Evolutionary conservation across 1,140 invertebrate species (phyloP).

Genomic region (Drosophila triauraria): DNA sequence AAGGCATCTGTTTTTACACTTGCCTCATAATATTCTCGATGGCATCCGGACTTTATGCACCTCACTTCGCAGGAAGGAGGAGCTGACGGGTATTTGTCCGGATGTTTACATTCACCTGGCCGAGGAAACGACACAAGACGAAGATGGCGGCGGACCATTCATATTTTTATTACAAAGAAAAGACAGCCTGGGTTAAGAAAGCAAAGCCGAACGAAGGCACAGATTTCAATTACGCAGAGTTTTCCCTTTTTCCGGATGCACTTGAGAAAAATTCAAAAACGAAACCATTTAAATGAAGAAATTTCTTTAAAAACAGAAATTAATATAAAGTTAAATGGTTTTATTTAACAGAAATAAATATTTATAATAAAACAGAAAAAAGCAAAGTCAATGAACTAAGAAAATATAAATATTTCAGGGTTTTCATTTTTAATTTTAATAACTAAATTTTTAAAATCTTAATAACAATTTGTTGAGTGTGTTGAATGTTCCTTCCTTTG

Average conservation of each 20-base stretch:
- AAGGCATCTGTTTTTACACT: constrained; percentile 53
- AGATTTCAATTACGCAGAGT: constrained; percentile 55
- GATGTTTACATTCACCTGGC: constrained; percentile 40
- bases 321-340: too few species aligned
- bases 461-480: too few species aligned
- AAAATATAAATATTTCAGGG: too few species aligned
- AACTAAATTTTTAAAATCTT: too few species aligned
- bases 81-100: constrained; percentile 14
- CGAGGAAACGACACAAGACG: not conserved
- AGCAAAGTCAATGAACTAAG: rapidly evolving
- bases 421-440: not conserved
- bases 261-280: not conserved
- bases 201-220: constrained; percentile 29
- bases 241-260: constrained; percentile 7
- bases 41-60: constrained; percentile 22
- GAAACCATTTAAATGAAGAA: not conserved
- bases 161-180: constrained; percentile 55
- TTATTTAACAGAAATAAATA: not conserved
- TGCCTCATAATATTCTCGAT: constrained; percentile 31
- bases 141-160: constrained; percentile 28
- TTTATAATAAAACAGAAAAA: not conserved
- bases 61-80: not conserved
- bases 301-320: too few species aligned
- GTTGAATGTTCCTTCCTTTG: not conserved
- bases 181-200: constrained; percentile 8